phyloP scores from a whole-genome alignment of 2,888 invertebrate species.

The Aporophyla nigra region DNA sequence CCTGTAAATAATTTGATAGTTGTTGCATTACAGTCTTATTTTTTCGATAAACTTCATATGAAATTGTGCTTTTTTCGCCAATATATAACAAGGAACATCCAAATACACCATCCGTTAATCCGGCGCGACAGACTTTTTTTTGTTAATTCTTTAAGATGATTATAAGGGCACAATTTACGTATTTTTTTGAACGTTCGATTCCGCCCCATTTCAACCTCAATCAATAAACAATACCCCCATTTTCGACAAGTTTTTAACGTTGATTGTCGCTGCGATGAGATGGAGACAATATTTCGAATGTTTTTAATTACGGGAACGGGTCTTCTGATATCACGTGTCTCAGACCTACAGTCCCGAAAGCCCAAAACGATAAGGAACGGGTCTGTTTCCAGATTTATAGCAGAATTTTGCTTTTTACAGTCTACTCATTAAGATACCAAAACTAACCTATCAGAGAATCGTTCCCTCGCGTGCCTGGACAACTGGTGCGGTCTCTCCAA shows the following conservation, averaged over 20 bases:
- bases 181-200: background rate
- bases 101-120: background rate
- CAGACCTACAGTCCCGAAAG: background rate
- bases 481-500: constrained; percentile 87
- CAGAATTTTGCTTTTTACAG: background rate
- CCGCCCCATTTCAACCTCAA: background rate
- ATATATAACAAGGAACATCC: too few species aligned
- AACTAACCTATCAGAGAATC: constrained; percentile 86
- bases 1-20: constrained; percentile 67
- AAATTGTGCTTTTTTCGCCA: too few species aligned
- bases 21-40: background rate
- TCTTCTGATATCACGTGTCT: background rate
- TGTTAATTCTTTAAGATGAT: background rate
- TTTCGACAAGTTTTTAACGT: background rate
- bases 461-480: constrained; percentile 85
- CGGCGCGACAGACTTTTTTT: background rate
- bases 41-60: background rate
- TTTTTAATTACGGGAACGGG: background rate
- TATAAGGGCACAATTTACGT: background rate
- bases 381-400: background rate
- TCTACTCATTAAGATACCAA: background rate
- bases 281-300: background rate
- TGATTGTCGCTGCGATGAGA: too few species aligned
- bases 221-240: background rate
- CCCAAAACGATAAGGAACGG: background rate